phyloP scores from a whole-genome alignment of 2,113 vertebrate genomes.

The Syngnathus floridae region DNA sequence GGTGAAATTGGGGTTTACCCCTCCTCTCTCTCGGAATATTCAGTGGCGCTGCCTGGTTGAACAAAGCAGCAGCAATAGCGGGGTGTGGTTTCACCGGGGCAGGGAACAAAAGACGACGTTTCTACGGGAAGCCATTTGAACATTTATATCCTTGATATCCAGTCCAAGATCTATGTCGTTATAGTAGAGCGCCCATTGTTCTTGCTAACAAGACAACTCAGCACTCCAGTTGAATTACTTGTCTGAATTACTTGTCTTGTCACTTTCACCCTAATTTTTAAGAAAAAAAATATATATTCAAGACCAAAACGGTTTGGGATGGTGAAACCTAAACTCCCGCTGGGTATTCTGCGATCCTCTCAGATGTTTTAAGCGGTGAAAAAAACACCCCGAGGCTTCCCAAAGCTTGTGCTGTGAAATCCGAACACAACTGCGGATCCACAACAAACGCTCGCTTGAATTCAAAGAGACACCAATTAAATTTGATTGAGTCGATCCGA shows the following conservation, averaged over 20 bases:
- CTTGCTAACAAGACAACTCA: neutral
- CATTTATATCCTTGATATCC: neutral
- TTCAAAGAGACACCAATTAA: constrained; percentile 1
- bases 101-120: constrained; percentile 40
- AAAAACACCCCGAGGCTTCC: constrained; percentile 27
- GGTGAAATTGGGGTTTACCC: neutral
- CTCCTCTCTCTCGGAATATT: constrained; percentile 51
- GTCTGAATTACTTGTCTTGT: neutral
- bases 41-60: constrained; percentile 26
- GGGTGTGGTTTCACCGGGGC: constrained; percentile 47
- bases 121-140: constrained; percentile 7
- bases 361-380: constrained; percentile 25
- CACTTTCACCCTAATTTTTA: neutral
- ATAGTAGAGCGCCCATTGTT: neutral
- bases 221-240: no score
- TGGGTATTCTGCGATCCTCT: constrained; percentile 24
- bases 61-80: constrained; percentile 51
- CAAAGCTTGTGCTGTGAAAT: constrained; percentile 32
- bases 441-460: constrained; percentile 20
- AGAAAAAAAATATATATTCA: neutral
- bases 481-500: neutral
- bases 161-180: neutral
- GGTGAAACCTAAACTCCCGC: constrained; percentile 30
- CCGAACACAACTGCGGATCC: constrained; percentile 17
- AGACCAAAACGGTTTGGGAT: neutral